Conservation (phyloP, 1,140 invertebrate species). For the Forficula auricularia region DNA sequence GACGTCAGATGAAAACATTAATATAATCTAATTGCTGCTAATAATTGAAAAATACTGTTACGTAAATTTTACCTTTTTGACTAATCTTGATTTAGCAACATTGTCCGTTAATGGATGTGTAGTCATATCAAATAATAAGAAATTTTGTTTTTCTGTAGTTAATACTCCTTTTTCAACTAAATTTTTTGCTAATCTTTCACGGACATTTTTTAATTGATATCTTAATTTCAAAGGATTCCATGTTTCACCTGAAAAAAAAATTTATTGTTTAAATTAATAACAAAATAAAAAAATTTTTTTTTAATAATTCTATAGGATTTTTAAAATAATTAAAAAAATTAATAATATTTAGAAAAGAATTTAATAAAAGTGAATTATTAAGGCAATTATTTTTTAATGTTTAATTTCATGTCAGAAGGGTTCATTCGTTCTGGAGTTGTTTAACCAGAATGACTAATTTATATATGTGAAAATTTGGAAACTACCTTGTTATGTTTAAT, state of each 20-base stretch:
- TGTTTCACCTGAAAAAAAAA: conserved; percentile 68
- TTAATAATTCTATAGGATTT: conserved; percentile 1
- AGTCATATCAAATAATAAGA: conserved; percentile 99
- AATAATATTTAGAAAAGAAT: conserved; percentile 3
- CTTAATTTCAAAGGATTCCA: conserved; percentile 98
- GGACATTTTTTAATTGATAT: conserved; percentile 96
- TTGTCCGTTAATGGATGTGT: conserved; percentile 96
- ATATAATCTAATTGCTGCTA: too few relatives aligned
- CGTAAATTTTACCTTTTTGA: conserved; percentile 96
- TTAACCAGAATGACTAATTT: too few relatives aligned
- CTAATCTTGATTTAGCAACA: conserved; percentile 85
- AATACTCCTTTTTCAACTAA: conserved; percentile 99
- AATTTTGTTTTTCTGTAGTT: conserved; percentile 99
- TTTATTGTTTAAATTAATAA: conserved; percentile 12
- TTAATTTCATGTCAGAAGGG: too few relatives aligned
- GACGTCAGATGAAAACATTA: too few relatives aligned
- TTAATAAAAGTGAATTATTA: too few relatives aligned
- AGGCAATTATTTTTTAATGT: too few relatives aligned
- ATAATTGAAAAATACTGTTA: too few relatives aligned
- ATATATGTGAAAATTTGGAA: too few relatives aligned
- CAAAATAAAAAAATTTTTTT: conserved; percentile 8
- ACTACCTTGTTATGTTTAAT: too few relatives aligned
- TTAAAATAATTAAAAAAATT: conserved; percentile 6
- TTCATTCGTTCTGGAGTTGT: too few relatives aligned
- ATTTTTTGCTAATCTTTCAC: conserved; percentile 97